Evolutionary conservation across 2,888 invertebrate genomes (phyloP).

Genomic region (Apamea anceps): DNA sequence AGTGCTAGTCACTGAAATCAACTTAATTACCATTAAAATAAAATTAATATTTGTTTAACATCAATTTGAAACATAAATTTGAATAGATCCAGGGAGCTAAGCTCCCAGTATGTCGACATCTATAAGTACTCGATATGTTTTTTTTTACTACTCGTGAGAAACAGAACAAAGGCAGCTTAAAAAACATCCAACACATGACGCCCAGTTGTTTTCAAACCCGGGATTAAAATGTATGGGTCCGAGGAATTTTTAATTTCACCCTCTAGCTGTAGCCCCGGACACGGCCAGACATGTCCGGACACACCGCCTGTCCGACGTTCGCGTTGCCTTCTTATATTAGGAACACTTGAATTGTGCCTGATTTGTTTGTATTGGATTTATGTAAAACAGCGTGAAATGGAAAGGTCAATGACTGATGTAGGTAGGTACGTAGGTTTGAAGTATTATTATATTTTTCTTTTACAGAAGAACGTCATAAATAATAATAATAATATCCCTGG

Average conservation of each 20-base stretch:
- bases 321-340: constrained; percentile 38
- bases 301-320: constrained; percentile 30
- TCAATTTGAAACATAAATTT: no score
- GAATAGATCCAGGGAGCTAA: no score
- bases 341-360: constrained; percentile 34
- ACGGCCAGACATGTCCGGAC: constrained; percentile 29
- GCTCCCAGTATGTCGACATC: no score
- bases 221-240: constrained; percentile 59
- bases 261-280: constrained; percentile 34
- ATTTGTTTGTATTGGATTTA: constrained; percentile 36
- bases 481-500: no score
- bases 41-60: no score
- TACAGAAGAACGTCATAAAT: not conserved
- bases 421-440: not conserved
- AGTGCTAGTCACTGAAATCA: no score
- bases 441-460: not conserved
- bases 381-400: not conserved
- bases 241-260: constrained; percentile 65
- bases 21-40: no score
- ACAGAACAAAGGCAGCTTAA: constrained; percentile 16
- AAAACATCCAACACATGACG: constrained; percentile 20
- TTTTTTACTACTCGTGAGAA: not conserved
- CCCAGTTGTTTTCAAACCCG: constrained; percentile 47
- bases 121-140: not conserved
- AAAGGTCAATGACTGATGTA: not conserved